Evolutionary conservation across 2,113 vertebrate species (phyloP), one percentile per base, ranked within the genome.

Genomic region (Pantherophis guttatus): DNA sequence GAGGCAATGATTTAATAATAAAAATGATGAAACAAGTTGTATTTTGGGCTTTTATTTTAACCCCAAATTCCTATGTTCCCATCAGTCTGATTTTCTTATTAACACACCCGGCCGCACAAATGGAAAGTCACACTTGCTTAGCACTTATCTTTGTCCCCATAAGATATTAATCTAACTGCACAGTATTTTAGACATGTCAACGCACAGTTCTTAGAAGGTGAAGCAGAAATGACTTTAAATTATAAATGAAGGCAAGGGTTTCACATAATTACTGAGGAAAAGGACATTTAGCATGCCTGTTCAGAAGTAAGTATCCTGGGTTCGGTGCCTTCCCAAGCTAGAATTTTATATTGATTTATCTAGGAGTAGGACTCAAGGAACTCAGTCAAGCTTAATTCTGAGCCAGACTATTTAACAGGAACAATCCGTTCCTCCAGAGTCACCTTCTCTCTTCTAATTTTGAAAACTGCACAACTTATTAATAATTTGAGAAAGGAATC

Each of bases 161-260:
- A 48, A 85, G 9, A 58, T 23, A 17, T 54, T 85, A 54, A 85
- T 85, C 53, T 12, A 50, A 52, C 58, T 23, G 15, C 52, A 86
- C 59, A 13, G 29, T 86, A 52, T 86, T 90, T 92, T 52, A 93
- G 12, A 85, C 50, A 48, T 17, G 90, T 81, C 89, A 93, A 39
- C 1, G 26, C 50, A 86, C 11, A 85, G 29, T 55, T 93, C 70
- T 58, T 52, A 89, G 26, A 65, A 89, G 48, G 90, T 33, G 54
- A 59, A 62, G 55, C 54, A 86, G 75, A 90, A 93, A 86, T 65
- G 15, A 24, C 59, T 86, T 39, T 93, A n/a, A 93, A 90, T 93
- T 90, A 86, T 90, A 90, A 62, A 93, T 39, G 86, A 65, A 70
- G 29, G 59, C 44, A 87, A 92, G 52, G 21, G 54, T 86, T 90